A percentile compares a stretch with the other conserved stretches of the same genome.
Conservation (phyloP, 2,888 invertebrate species). For the Villa cingulata region DNA sequence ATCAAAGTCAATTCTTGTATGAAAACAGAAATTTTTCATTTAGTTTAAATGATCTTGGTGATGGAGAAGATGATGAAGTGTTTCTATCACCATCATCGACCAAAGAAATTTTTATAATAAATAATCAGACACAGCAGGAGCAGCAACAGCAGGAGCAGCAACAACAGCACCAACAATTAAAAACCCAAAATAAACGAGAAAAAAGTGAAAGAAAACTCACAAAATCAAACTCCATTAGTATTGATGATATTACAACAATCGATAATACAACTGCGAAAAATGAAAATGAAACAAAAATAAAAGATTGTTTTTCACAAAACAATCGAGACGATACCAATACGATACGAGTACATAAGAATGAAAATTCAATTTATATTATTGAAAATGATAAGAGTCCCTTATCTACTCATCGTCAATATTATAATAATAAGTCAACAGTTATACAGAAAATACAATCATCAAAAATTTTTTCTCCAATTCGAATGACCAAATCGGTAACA, state of each 20-base stretch:
- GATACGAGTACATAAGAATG: no score
- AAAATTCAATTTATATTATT: conserved; percentile 22
- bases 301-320: conserved; percentile 17
- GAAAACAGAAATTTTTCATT: conserved; percentile 29
- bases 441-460: background rate
- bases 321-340: no score
- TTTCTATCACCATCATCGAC: conserved; percentile 24
- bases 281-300: conserved; percentile 14
- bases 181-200: background rate
- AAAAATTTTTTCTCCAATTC: background rate
- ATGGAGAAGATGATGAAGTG: conserved; percentile 20
- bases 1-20: conserved; percentile 23
- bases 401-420: no score
- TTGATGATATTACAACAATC: conserved; percentile 14
- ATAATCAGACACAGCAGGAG: background rate
- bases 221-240: conserved; percentile 17
- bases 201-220: conserved; percentile 3
- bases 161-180: background rate
- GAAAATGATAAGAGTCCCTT: conserved; percentile 23
- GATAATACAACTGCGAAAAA: conserved; percentile 2
- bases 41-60: conserved; percentile 25
- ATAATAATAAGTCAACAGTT: no score
- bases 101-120: conserved; percentile 1
- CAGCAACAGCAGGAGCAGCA: background rate
- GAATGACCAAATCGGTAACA: background rate